A percentile compares a stretch with the other conserved stretches of the same genome.
Conservation (phyloP, 1,140 invertebrate genomes). For the Bombus breviceps region DNA sequence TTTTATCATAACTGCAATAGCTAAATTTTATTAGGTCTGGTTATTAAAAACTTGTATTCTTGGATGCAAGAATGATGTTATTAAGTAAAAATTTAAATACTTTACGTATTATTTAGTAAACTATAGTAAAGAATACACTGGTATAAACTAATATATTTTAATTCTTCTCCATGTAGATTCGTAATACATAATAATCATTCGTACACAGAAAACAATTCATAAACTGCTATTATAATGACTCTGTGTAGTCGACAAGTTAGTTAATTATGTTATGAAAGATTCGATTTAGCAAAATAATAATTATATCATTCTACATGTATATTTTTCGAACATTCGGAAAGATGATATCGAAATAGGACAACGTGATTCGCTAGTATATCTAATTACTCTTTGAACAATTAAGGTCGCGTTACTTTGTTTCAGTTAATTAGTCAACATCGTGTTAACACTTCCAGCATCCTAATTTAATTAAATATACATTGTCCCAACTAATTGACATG, state of each 20-base stretch:
- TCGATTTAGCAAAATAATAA: background rate
- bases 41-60: background rate
- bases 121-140: too few species aligned
- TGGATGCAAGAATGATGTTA: background rate
- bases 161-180: too few species aligned
- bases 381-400: slow-evolving; percentile 23
- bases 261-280: background rate
- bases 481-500: background rate
- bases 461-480: slow-evolving; percentile 44
- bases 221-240: too few species aligned
- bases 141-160: too few species aligned
- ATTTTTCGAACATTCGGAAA: background rate
- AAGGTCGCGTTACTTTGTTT: slow-evolving; percentile 33
- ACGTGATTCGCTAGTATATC: background rate
- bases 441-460: slow-evolving; percentile 17
- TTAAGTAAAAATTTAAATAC: too few species aligned
- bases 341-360: background rate
- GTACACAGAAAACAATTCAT: too few species aligned
- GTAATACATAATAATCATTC: too few species aligned
- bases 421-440: slow-evolving; percentile 22
- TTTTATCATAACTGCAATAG: background rate
- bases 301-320: background rate
- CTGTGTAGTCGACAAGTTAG: too few species aligned
- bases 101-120: too few species aligned
- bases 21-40: background rate